phyloP scores from a whole-genome alignment of 64 coral and sea anemone species.

The Montipora sp. region DNA sequence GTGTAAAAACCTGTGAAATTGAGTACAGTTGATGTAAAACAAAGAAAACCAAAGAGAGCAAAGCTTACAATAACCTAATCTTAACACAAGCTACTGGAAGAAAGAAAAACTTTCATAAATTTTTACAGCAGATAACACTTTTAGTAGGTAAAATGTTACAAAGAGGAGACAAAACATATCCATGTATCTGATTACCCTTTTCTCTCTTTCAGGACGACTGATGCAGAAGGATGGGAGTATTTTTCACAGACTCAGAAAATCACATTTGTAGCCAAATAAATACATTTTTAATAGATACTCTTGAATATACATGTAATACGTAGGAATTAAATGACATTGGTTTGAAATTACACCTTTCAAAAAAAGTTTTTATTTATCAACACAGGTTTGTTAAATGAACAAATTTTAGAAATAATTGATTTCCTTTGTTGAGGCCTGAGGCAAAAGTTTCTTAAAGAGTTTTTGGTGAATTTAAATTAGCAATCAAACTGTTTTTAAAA shows the following conservation, averaged over 20 bases:
- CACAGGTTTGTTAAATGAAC: background rate
- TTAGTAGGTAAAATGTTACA: too few relatives aligned
- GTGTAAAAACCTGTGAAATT: too few relatives aligned
- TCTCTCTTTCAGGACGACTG: constrained; percentile 34
- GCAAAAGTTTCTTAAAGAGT: background rate
- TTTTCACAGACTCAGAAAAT: background rate
- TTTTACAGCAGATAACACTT: too few relatives aligned
- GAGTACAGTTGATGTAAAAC: too few relatives aligned
- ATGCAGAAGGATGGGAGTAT: background rate
- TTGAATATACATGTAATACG: background rate
- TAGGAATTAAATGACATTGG: background rate
- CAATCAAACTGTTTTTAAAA: too few relatives aligned
- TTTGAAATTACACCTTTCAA: background rate
- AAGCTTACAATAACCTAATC: too few relatives aligned
- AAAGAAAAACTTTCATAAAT: too few relatives aligned
- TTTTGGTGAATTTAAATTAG: background rate
- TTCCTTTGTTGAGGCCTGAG: background rate
- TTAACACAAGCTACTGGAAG: too few relatives aligned
- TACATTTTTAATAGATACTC: background rate
- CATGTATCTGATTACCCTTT: background rate
- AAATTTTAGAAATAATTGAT: background rate
- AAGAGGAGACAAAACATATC: too few relatives aligned
- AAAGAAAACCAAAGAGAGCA: too few relatives aligned
- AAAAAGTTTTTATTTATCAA: background rate
- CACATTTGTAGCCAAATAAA: too few relatives aligned